Conservation (phyloP, 2,113 vertebrate species). For the Scopus umbretta region DNA sequence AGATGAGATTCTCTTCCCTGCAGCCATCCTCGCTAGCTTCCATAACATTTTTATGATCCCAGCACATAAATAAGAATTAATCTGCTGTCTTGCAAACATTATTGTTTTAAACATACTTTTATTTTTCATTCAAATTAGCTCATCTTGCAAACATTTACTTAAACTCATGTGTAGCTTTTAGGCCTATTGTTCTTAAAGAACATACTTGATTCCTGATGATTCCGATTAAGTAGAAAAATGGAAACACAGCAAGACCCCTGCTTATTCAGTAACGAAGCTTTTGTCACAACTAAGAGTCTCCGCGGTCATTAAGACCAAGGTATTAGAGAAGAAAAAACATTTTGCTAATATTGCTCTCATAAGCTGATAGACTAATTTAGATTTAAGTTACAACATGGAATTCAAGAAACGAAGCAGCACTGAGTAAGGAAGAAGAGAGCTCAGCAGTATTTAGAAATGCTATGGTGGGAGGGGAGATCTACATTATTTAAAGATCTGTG, state of each 20-base stretch:
- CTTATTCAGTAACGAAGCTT: background rate
- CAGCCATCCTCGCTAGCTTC: background rate
- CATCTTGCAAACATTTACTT: background rate
- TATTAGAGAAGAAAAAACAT: background rate
- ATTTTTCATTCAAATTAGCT: background rate
- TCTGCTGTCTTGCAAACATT: background rate
- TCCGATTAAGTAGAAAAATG: background rate
- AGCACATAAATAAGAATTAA: background rate
- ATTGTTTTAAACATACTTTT: background rate
- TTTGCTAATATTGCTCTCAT: background rate
- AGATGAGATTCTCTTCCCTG: background rate
- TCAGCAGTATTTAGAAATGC: background rate
- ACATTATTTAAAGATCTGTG: background rate
- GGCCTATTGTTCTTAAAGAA: background rate
- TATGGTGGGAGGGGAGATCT: background rate
- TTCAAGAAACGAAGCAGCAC: background rate
- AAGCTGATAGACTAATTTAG: background rate
- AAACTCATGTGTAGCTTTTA: background rate
- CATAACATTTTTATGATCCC: background rate
- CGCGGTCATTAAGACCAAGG: background rate
- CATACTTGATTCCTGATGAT: background rate
- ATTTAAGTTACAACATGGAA: background rate
- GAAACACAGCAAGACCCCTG: background rate
- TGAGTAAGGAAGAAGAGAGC: background rate
- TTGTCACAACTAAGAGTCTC: background rate